Evolutionary conservation across 2,888 invertebrate genomes (phyloP).

Genomic region (Neoitamus cyanurus): DNA sequence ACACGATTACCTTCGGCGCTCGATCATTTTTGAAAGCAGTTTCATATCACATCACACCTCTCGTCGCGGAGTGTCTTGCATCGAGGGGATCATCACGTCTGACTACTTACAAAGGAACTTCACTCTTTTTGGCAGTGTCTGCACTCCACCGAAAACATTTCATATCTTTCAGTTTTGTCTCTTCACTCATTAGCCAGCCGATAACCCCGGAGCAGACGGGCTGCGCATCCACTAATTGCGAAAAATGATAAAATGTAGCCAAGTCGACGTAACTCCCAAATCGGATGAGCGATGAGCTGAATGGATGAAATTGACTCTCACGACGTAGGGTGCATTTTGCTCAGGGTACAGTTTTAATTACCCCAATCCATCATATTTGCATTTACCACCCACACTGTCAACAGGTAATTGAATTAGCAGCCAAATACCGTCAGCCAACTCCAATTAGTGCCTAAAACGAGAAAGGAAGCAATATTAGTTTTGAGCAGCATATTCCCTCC

Average conservation of each 20-base stretch:
- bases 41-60: neutral
- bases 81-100: neutral
- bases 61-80: neutral
- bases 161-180: neutral
- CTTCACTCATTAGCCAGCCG: neutral
- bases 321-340: neutral
- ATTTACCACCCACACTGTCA: neutral
- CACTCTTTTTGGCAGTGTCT: neutral
- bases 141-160: neutral
- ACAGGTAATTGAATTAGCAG: conserved; percentile 1
- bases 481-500: neutral
- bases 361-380: neutral
- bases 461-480: neutral
- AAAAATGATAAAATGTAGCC: neutral
- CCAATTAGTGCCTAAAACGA: neutral
- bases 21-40: neutral
- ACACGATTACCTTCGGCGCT: neutral
- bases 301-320: neutral
- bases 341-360: neutral
- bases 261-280: neutral
- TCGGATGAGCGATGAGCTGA: neutral
- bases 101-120: neutral
- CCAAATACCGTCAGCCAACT: neutral
- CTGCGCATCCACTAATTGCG: neutral
- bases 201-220: neutral